A percentile compares a stretch with the other conserved stretches of the same genome.
Conservation (phyloP, 2,888 invertebrate genomes). For the Trachelus troglodyta region DNA sequence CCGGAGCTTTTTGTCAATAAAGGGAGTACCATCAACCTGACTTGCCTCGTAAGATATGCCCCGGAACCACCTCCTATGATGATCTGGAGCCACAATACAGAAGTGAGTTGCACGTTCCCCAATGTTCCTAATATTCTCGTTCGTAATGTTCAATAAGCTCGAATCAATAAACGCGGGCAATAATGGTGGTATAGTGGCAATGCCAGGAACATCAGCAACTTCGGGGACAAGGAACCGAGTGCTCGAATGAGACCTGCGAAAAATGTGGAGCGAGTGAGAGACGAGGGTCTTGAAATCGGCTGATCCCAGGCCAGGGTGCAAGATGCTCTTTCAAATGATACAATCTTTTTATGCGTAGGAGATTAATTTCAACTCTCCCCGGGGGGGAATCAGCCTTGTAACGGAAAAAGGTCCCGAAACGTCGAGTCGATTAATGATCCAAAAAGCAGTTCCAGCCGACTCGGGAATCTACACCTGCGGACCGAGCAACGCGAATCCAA, state of each 20-base stretch:
- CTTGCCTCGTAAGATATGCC: constrained; percentile 85
- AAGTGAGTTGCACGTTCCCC: constrained; percentile 63
- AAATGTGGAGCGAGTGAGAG: background rate
- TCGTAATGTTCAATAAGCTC: background rate
- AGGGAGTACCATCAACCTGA: constrained; percentile 89
- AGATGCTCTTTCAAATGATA: background rate
- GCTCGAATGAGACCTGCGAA: background rate
- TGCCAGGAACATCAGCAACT: too few relatives aligned
- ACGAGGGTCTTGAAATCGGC: background rate
- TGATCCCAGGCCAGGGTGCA: background rate
- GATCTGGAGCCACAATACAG: constrained; percentile 84
- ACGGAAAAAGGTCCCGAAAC: constrained; percentile 67
- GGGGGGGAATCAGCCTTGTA: constrained; percentile 67
- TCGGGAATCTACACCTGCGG: constrained; percentile 67
- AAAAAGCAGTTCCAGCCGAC: constrained; percentile 64
- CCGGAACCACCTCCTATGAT: constrained; percentile 87
- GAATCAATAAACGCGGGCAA: too few relatives aligned
- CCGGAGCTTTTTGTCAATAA: constrained; percentile 87
- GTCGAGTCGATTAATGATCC: constrained; percentile 67
- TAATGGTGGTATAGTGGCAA: too few relatives aligned
- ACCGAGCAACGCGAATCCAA: constrained; percentile 74
- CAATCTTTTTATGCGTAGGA: constrained; percentile 44
- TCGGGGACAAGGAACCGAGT: too few relatives aligned
- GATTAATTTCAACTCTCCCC: constrained; percentile 68
- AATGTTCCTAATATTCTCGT: background rate